Evolutionary conservation across 1,140 invertebrate genomes (phyloP), one percentile per base, ranked within the genome.

Genomic region (Diorhabda sublineata): DNA sequence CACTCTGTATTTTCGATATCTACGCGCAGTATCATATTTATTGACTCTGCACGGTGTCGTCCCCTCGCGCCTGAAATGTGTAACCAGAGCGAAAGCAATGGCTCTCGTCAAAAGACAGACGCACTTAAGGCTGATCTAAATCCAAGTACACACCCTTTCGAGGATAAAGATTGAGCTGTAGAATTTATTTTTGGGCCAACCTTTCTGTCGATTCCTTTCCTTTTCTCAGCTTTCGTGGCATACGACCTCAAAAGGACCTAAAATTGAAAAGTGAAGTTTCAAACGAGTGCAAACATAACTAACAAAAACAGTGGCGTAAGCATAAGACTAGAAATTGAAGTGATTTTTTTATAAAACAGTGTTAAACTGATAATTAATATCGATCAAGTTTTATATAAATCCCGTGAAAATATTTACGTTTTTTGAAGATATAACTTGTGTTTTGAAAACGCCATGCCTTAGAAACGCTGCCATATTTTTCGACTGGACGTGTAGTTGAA

Each of bases 401-500:
- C 67, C 43, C 61, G 60, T 67, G 64, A 56, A 70, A 58, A 77
- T 78, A 80, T 74, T 80, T 79, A 79, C 78, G 71, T 77, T 71
- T 76, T 74, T 72, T 64, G 71, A 63, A 66, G 71, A 62, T 56
- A 76, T 58, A 73, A 74, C 45, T 73, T 72, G 73, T 60, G 71
- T 76, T 77, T 77, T 78, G 69, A 79, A 76, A 71, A 82, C 81
- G 79, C 81, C 83, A 84, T 85, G 85, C 82, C 82, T 86, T 79
- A 86, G 84, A 83, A 87, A 83, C 79, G 84, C 83, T 80, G 86
- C 87, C 85, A 87, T 87, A 74, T 83, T 84, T 75, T 71, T 71
- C 61, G 64, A 69, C 71, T 72, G 71, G 69, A 71, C 73, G 61
- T 68, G 66, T 67, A 68, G 52, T 59, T 45, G 75, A 70, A 68